Conservation (phyloP, 2,113 vertebrate species). For the Saguinus imperator region DNA sequence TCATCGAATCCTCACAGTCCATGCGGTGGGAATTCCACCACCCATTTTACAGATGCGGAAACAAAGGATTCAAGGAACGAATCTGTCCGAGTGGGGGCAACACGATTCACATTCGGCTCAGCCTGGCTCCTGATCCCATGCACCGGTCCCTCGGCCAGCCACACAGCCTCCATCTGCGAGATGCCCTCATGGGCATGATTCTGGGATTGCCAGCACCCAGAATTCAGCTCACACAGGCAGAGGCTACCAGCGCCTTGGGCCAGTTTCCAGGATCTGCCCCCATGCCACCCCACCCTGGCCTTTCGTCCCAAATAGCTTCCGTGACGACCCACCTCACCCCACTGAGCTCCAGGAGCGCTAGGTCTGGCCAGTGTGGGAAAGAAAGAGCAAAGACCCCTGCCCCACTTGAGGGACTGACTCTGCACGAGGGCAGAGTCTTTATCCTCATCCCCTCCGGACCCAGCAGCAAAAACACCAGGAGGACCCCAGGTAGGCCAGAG, state of each 20-base stretch:
- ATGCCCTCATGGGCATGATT: not conserved
- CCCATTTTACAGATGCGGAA: slow-evolving; percentile 43
- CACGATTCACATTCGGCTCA: not conserved
- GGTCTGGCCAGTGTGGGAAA: not conserved
- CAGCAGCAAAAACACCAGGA: not conserved
- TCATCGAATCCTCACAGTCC: not conserved
- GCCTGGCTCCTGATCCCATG: not conserved
- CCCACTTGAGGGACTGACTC: not conserved
- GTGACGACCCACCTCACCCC: not conserved
- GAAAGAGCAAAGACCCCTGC: not conserved
- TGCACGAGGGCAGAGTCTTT: not conserved
- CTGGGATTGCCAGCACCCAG: fast-evolving
- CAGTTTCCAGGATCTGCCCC: not conserved
- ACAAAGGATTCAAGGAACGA: not conserved
- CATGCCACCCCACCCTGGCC: too few species aligned
- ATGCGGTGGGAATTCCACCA: not conserved
- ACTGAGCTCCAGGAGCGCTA: not conserved
- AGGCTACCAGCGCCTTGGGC: not conserved
- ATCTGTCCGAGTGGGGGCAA: not conserved
- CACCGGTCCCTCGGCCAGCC: not conserved
- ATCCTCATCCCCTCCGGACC: not conserved
- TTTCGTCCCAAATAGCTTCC: not conserved
- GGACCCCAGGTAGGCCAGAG: not conserved
- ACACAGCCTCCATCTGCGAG: fast-evolving
- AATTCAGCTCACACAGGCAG: not conserved